Evolutionary conservation across 35 echinoderm and acorn worm genomes (phyloP), one percentile per base, ranked within the genome.

Genomic region (Ophiothrix spiculata): DNA sequence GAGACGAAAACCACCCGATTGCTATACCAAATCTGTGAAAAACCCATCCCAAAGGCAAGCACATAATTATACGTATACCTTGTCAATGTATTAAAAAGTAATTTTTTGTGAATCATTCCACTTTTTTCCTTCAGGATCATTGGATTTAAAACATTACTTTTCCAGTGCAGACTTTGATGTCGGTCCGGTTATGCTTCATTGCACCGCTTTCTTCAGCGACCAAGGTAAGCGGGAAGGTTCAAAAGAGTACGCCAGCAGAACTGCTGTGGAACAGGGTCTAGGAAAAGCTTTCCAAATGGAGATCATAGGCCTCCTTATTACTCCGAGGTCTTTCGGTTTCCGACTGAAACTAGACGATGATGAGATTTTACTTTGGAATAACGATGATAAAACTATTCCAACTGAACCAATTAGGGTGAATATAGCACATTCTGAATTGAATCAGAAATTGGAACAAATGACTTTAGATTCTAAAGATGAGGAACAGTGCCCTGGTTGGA

Each of bases 221-320:
- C 73, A 89, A 35, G 41, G 75, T 34, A 36, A 84, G 19, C 17
- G 82, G 15, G 33, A 4, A 0, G 14, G 36, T 39, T 86, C 81
- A 16, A 49, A 91, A 37, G 63, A 56, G 14, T 90, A 90, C 37
- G 81, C 45, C 33, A 40, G 38, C n/a, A 40, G 32, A 32, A 32
- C 77, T 35, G 42, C 46, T 0, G 88, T 90, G 3, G 38, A 64
- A 40, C 17, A 77, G 11, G 74, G 21, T 35, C 75, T 35, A 1
- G 91, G 91, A 28, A 45, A 37, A 35, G 90, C 80, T 0, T 91
- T 75, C 84, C 75, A 54, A 0, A 77, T 92, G 33, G 15, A 86
- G 23, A 76, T 93, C 34, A 93, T 97, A 28, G 95, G 95, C 2
- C 86, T 93, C 64, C 42, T 97, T 35, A 56, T 97, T 17, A 97